Evolutionary conservation across 2,113 vertebrate species (phyloP).

Genomic region (Limnothrissa miodon): DNA sequence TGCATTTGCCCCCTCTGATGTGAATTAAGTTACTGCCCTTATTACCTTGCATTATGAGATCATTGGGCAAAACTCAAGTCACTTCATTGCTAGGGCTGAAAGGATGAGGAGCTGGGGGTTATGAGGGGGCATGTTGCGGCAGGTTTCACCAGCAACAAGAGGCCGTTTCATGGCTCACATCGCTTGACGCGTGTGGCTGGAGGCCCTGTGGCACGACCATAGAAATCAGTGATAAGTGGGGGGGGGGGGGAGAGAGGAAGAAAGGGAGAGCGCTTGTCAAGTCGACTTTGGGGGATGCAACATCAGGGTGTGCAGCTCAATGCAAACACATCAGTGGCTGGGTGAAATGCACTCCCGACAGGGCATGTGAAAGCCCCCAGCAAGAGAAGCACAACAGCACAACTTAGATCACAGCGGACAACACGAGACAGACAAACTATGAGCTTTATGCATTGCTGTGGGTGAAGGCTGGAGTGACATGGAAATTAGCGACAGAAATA

Average conservation of each 20-base stretch:
- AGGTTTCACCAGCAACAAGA: neutral
- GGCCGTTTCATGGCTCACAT: slow-evolving; percentile 1
- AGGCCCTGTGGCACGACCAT: neutral
- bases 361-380: slow-evolving; percentile 13
- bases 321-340: neutral
- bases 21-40: neutral
- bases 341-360: neutral
- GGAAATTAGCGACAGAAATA: neutral
- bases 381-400: neutral
- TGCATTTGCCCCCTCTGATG: neutral
- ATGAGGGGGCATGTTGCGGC: neutral
- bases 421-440: neutral
- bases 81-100: neutral
- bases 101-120: neutral
- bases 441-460: neutral
- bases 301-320: neutral
- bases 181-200: slow-evolving; percentile 13
- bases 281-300: neutral
- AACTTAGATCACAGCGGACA: neutral
- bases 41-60: slow-evolving; percentile 5
- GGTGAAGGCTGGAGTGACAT: neutral
- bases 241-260: neutral
- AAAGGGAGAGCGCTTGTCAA: slow-evolving; percentile 6
- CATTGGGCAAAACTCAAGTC: neutral
- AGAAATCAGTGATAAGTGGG: neutral